Conservation (phyloP, 1,140 invertebrate species). For the Drosophila pruinosa region DNA sequence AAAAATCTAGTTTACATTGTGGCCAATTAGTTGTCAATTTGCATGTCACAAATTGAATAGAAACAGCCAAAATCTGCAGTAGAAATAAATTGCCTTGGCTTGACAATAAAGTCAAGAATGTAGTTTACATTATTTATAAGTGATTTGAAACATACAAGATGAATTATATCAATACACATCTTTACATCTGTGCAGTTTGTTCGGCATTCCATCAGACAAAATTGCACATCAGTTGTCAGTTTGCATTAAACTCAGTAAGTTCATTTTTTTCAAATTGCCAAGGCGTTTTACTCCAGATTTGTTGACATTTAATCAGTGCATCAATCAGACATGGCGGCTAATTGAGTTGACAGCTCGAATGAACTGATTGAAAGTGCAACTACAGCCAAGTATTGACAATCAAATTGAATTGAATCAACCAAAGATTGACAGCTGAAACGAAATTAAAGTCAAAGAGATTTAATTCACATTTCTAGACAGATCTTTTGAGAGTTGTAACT, state of each 20-base stretch:
- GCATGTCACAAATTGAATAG: not conserved
- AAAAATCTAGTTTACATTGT: conserved; percentile 12
- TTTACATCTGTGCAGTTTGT: no score
- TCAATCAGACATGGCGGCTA: conserved; percentile 21
- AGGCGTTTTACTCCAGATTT: not conserved
- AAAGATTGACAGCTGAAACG: not conserved
- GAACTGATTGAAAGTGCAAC: conserved; percentile 12
- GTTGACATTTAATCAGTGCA: not conserved
- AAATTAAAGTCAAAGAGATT: not conserved
- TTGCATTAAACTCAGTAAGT: no score
- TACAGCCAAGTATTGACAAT: conserved; percentile 3
- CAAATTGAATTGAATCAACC: conserved; percentile 16
- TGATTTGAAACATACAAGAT: no score
- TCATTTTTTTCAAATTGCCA: no score
- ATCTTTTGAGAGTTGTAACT: not conserved
- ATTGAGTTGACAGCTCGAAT: conserved; percentile 24
- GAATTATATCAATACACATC: no score
- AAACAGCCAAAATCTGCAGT: not conserved
- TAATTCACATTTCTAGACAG: not conserved
- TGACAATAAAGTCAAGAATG: no score
- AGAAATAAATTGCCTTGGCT: no score
- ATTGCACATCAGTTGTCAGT: no score
- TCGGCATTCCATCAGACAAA: no score
- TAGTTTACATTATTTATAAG: no score
- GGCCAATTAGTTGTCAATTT: conserved; percentile 64